A percentile compares a stretch with the other conserved stretches of the same genome.
Conservation (phyloP, 2,797 vertebrate genomes). For the Helarctos malayanus region DNA sequence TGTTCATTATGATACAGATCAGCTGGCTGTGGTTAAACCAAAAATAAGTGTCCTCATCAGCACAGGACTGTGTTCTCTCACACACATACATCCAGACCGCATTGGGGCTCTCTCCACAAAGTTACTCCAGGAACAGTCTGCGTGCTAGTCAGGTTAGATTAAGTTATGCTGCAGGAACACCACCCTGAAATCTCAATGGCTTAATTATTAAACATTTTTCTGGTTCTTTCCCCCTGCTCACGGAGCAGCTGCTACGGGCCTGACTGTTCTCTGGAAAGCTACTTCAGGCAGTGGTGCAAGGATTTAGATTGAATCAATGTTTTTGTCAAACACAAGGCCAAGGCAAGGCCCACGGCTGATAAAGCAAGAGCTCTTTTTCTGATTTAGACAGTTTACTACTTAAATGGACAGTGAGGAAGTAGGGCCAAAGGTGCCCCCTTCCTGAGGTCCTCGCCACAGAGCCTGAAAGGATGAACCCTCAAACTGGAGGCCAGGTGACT, state of each 20-base stretch:
- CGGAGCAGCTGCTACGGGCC: not conserved
- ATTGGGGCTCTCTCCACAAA: accelerated
- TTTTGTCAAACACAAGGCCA: not conserved
- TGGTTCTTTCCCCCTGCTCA: not conserved
- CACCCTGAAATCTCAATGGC: not conserved
- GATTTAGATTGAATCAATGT: not conserved
- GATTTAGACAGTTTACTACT: not conserved
- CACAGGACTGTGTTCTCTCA: not conserved
- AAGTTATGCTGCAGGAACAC: not conserved
- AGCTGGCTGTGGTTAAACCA: not conserved
- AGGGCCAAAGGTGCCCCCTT: not conserved
- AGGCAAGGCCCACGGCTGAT: not conserved
- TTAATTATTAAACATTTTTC: not conserved
- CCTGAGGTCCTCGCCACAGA: not conserved
- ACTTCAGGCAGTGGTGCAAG: not conserved
- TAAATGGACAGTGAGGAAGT: not conserved
- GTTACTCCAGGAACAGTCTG: not conserved
- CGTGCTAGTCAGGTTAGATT: not conserved
- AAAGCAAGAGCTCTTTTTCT: not conserved
- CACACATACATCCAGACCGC: accelerated
- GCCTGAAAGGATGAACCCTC: not conserved
- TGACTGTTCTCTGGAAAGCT: not conserved
- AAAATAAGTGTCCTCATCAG: not conserved
- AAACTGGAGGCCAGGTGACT: too few species aligned
- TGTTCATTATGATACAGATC: not conserved